These are phyloP conservation scores for Collichthys lucidus DNA, from an alignment of 2,113 vertebrate species.

Conservation along the genomic window DNA sequence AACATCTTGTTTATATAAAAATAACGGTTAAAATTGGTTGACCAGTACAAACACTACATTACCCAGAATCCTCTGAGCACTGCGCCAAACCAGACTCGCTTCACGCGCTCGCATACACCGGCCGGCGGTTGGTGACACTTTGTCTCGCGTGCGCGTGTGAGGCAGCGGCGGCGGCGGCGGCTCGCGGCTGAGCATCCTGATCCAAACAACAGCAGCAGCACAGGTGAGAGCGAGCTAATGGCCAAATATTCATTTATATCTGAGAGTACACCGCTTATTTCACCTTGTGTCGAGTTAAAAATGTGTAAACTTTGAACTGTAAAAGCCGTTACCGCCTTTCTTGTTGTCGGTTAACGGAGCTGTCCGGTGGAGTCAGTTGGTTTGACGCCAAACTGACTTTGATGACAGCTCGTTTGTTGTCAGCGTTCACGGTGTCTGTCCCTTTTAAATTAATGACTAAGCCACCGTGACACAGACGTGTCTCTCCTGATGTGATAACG, in stretches of 20 bases:
- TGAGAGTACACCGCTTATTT: no score
- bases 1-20: neutral
- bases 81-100: conserved; percentile 77
- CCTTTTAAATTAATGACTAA: neutral
- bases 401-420: conserved; percentile 5
- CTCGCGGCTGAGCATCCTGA: conserved; percentile 38
- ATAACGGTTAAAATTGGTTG: no score
- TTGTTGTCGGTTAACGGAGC: conserved; percentile 11
- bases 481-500: neutral
- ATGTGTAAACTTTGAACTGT: conserved; percentile 24
- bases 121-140: conserved; percentile 35
- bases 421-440: neutral
- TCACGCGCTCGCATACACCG: conserved; percentile 78
- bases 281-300: neutral
- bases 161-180: conserved; percentile 55
- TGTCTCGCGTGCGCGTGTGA: conserved; percentile 41
- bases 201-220: conserved; percentile 46
- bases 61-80: conserved; percentile 72
- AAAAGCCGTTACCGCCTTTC: neutral
- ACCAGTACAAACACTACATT: conserved; percentile 60
- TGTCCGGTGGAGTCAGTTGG: conserved; percentile 31
- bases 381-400: conserved; percentile 43
- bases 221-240: conserved; percentile 75
- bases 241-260: neutral
- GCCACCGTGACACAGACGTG: conserved; percentile 2